A percentile compares a stretch with the other conserved stretches of the same genome.
These are phyloP conservation scores for Agelaius tricolor DNA, from an alignment of 2,113 vertebrate species.

Conservation along the genomic window DNA sequence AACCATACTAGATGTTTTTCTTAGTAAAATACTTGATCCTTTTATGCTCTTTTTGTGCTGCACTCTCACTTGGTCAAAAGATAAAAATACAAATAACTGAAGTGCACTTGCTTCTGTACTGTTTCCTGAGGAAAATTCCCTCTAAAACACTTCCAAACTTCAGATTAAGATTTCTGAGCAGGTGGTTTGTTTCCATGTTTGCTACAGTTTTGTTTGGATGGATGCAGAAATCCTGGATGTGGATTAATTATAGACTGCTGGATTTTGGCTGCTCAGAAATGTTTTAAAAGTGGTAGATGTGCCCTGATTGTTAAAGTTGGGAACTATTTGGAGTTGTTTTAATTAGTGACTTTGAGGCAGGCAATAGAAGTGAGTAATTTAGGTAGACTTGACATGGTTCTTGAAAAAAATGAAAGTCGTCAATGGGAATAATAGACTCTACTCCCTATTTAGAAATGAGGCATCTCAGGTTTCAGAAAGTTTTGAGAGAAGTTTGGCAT, in stretches of 20 bases:
- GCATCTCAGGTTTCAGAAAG: background rate
- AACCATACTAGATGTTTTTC: background rate
- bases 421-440: background rate
- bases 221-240: background rate
- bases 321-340: background rate
- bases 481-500: background rate
- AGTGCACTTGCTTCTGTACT: background rate
- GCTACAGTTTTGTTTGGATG: background rate
- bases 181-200: background rate
- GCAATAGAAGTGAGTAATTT: background rate
- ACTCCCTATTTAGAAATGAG: background rate
- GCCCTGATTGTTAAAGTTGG: background rate
- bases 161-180: background rate
- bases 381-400: background rate
- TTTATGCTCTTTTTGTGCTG: background rate
- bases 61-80: background rate
- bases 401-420: background rate
- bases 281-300: background rate
- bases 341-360: background rate
- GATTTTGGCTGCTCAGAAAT: background rate
- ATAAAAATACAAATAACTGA: background rate
- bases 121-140: background rate
- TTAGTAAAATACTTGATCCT: background rate
- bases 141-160: background rate
- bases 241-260: background rate